Evolutionary conservation across 2,888 invertebrate species (phyloP).

Genomic region (Carterocephalus palaemon): DNA sequence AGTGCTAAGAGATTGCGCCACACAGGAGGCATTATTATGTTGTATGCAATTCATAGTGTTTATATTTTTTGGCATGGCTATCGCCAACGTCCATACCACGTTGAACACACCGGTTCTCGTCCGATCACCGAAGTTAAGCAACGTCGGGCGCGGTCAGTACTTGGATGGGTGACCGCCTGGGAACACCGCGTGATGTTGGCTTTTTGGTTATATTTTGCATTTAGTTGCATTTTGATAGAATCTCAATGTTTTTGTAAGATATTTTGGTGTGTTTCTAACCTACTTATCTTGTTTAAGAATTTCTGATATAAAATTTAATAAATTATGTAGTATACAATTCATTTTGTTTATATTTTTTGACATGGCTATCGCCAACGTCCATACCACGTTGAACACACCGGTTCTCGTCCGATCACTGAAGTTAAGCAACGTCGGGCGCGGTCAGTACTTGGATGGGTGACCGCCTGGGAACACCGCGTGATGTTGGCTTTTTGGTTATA

Average conservation of each 20-base stretch:
- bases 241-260: no score
- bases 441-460: slow-evolving; percentile 34
- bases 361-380: slow-evolving; percentile 49
- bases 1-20: no score
- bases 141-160: slow-evolving; percentile 66
- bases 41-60: no score
- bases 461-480: slow-evolving; percentile 43
- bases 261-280: no score
- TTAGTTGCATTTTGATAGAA: no score
- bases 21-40: no score
- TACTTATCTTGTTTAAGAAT: no score
- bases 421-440: slow-evolving; percentile 18
- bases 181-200: slow-evolving; percentile 46
- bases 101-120: slow-evolving; percentile 70
- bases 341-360: no score
- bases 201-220: no score
- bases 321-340: no score
- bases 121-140: slow-evolving; percentile 71
- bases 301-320: no score
- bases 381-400: slow-evolving; percentile 67
- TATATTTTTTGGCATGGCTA: no score
- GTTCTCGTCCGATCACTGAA: slow-evolving; percentile 71
- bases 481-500: slow-evolving; percentile 37
- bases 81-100: slow-evolving; percentile 60
- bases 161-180: slow-evolving; percentile 57